These are phyloP conservation scores for Andrena trimmerana DNA, from an alignment of 2,888 invertebrate species.

Conservation along the genomic window DNA sequence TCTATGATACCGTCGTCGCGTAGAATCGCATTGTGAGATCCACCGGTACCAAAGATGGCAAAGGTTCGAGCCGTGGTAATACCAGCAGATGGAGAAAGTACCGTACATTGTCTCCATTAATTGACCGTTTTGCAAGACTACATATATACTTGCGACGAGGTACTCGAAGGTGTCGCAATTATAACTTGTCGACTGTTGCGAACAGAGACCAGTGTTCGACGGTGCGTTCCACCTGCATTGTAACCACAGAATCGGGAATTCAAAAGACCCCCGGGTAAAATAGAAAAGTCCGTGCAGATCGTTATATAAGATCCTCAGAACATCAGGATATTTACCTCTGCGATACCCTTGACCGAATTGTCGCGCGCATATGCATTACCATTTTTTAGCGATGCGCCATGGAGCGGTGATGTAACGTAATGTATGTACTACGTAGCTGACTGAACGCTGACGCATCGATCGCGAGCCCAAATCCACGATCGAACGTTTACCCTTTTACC, in stretches of 20 bases:
- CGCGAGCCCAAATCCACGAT: slow-evolving; percentile 5
- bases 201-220: too few species aligned
- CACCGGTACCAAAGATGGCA: background rate
- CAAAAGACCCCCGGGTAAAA: background rate
- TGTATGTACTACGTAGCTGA: slow-evolving; percentile 6
- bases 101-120: background rate
- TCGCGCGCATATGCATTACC: slow-evolving; percentile 31
- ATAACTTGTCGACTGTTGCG: background rate
- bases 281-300: background rate
- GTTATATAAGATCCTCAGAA: slow-evolving; percentile 21
- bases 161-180: background rate
- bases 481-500: background rate
- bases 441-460: slow-evolving; percentile 36
- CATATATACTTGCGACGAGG: background rate
- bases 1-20: background rate
- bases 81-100: background rate
- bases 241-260: background rate
- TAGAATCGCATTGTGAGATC: background rate
- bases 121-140: background rate
- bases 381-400: slow-evolving; percentile 18
- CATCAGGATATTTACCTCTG: slow-evolving; percentile 47
- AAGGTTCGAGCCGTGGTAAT: background rate
- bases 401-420: slow-evolving; percentile 36
- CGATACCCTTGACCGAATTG: slow-evolving; percentile 61
- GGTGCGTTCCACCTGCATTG: background rate